These are phyloP conservation scores for Sardinella longiceps DNA, from an alignment of 2,797 vertebrate species.

Conservation along the genomic window DNA sequence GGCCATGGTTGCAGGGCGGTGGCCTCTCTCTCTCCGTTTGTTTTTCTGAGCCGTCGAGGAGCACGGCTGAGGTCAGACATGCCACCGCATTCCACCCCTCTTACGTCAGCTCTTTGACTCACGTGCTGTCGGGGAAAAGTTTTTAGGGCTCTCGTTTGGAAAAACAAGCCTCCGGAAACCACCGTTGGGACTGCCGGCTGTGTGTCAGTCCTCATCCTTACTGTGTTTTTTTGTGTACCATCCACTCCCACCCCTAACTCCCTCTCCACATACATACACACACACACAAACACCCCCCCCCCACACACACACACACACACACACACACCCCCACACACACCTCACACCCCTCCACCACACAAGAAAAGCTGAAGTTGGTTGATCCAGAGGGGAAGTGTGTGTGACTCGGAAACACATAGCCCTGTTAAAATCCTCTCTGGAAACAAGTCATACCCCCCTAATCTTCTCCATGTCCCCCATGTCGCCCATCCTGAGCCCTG, in stretches of 20 bases:
- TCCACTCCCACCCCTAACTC: not conserved
- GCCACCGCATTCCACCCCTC: slow-evolving; percentile 33
- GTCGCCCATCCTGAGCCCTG: not conserved
- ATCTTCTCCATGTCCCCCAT: too few relatives aligned
- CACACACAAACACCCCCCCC: too few relatives aligned
- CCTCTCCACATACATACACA: too few relatives aligned
- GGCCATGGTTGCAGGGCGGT: not conserved
- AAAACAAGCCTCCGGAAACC: slow-evolving; percentile 37
- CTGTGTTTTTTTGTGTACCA: not conserved
- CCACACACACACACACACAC: too few relatives aligned
- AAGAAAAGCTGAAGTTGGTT: not conserved
- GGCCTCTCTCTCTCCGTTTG: not conserved
- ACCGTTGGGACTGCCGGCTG: not conserved
- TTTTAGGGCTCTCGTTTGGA: slow-evolving; percentile 38
- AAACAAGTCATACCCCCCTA: not conserved
- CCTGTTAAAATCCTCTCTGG: too few relatives aligned
- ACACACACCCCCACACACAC: too few relatives aligned
- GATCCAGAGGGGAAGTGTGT: not conserved
- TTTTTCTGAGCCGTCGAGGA: slow-evolving; percentile 23
- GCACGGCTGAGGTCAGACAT: slow-evolving; percentile 31
- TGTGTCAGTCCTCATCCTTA: not conserved
- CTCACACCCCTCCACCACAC: too few relatives aligned
- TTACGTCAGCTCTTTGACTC: slow-evolving; percentile 47
- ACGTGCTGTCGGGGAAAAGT: slow-evolving; percentile 34
- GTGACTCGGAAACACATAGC: not conserved